Evolutionary conservation across 1,140 invertebrate species (phyloP), one percentile per base, ranked within the genome.

Genomic region (Atta texana): DNA sequence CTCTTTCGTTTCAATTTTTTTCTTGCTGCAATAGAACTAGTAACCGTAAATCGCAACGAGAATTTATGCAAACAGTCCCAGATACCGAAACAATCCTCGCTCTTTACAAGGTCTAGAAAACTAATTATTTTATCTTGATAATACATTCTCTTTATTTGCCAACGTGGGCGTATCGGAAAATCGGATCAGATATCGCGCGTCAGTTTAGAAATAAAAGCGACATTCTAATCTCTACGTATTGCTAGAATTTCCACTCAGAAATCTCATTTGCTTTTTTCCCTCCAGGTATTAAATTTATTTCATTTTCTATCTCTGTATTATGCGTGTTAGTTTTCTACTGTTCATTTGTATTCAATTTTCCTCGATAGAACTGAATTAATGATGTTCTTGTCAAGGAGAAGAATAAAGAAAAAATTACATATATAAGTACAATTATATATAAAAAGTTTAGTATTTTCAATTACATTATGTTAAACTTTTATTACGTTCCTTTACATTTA

Each of bases 91-190:
- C 5, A 63, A 49, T 66, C 6, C 16, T 78, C 61, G 28, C 61
- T n/a, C 31, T 77, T 78, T 31, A 44, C 14, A 1, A 51, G 18
- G 10, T 6, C 6, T 10, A 49, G 39, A 51, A 51, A 78, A 78
- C 44, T 66, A 78, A 78, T 78, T 78, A 49, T 66, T 66, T 66
- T 66, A 78, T 51, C 59, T 51, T 18, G 10, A 53, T 31, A 31
- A 66, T 18, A 2, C 10, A 3, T 6, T 77, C 39, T 28, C 10
- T 44, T 68, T 31, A 31, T 34, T 78, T 66, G n/a, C 10, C 8
- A 8, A 51, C 21, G 39, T 78, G 18, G 44, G 24, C 44, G 44
- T 64, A 64, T 64, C 21, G 39, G 10, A 18, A 2, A 49, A 51
- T 31, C 16, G 44, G 59, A 34, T 78, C 51, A 66, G 12, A 66